A percentile compares a stretch with the other conserved stretches of the same genome.
Conservation (phyloP, 2,113 vertebrate species). For the Zosterops japonicus region DNA sequence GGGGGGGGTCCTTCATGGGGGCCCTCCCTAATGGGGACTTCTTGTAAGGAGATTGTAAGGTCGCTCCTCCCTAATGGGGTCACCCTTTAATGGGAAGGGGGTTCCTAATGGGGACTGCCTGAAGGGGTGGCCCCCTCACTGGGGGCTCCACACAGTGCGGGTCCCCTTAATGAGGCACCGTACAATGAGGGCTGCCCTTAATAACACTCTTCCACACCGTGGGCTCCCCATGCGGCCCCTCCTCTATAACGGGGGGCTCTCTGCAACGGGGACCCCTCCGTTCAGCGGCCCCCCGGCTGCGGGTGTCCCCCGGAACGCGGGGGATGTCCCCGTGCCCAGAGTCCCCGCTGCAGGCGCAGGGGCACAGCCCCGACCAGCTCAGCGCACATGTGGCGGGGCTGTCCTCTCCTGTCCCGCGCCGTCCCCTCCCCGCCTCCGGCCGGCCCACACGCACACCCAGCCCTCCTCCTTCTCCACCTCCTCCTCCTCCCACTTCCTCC, state of each 20-base stretch:
- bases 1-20: too few species aligned
- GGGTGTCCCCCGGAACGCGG: fast-evolving
- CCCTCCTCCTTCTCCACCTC: not conserved
- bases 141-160: not conserved
- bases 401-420: not conserved
- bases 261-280: not conserved
- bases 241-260: fast-evolving
- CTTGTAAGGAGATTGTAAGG: not conserved
- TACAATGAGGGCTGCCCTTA: too few species aligned
- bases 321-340: too few species aligned
- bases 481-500: conserved; percentile 34
- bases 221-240: not conserved
- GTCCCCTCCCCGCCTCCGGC: not conserved
- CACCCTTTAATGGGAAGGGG: not conserved
- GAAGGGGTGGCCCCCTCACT: not conserved
- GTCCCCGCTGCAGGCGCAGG: too few species aligned
- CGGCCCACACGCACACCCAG: not conserved
- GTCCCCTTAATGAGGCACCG: not conserved
- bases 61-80: not conserved
- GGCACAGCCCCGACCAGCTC: not conserved
- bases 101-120: not conserved
- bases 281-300: too few species aligned
- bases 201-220: fast-evolving
- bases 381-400: not conserved
- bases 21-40: fast-evolving